Base-by-base conservation (phyloP, 2,113 vertebrate genomes). In the Lycocorax pyrrhopterus region DNA sequence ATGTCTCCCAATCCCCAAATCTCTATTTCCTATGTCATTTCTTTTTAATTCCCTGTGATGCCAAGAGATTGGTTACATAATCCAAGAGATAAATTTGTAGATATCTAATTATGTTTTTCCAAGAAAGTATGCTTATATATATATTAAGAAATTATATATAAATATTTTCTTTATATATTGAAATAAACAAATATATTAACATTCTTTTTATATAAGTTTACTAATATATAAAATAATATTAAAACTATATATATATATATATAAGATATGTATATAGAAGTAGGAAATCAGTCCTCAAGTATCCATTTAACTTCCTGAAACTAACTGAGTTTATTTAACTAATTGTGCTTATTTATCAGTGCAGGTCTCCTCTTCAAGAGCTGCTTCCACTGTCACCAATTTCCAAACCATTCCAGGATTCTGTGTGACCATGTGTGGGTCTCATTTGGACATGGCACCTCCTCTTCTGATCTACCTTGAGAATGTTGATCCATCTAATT, bases 381-480 rank as follows among this genome's bases (percentile, higher is more conserved):
- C 41, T 69, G 41, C n/a, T n/a, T n/a, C n/a, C 41, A 60, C 41
- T 49, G n/a, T 14, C 15, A 35, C 8, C 53, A 39, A 7, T 18
- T 60, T 21, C 78, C 73, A 77, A 44, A 27, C 6, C 17, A 46
- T 52, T 44, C 47, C 84, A 46, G 84, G 39, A 53, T 39, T 69
- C 26, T 37, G 3, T 47, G 37, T 43, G 33, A 29, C 30, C 2
- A 0, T 6, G 12, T 0, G 0, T 56, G 33, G 20, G 20, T 67
- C 59, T 81, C 35, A 66, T 20, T 63, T 72, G 59, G 35, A 63
- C 5, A 2, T 5, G 44, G n/a, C 35, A 62, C 29, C 37, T 63
- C 33, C 29, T 18, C 11, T 47, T 33, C 26, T 3, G 4, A 29
- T n/a, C 17, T 66, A 9, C 20, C 2, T 7, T 13, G 67, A 30